Evolutionary conservation across 1,140 invertebrate species (phyloP).

Genomic region (Wasmannia auropunctata): DNA sequence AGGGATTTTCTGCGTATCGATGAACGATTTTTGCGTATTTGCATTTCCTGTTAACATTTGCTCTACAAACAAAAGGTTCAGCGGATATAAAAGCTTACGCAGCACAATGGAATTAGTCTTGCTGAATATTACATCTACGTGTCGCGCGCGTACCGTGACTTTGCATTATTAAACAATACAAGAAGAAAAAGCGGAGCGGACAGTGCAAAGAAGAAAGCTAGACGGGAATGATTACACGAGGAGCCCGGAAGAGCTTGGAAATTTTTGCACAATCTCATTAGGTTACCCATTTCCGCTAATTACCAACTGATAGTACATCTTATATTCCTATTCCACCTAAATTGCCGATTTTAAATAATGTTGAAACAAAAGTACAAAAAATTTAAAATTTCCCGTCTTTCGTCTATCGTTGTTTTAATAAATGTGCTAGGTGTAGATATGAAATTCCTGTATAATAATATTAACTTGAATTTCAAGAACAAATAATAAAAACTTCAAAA

Average conservation of each 20-base stretch:
- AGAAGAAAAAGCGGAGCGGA: not conserved
- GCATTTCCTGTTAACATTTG: constrained; percentile 20
- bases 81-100: not conserved
- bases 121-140: constrained; percentile 10
- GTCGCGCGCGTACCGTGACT: constrained; percentile 1
- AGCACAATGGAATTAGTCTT: constrained; percentile 26
- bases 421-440: not conserved
- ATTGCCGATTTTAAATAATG: not conserved
- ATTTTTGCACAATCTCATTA: not conserved
- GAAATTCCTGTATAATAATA: not conserved
- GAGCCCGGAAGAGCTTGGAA: not conserved
- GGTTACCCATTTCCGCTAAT: not conserved
- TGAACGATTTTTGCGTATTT: constrained; percentile 30
- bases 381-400: not conserved
- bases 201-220: not conserved
- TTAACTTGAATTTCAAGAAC: not conserved
- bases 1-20: constrained; percentile 6
- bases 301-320: not conserved
- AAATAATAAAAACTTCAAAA: not conserved
- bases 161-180: constrained; percentile 31
- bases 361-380: not conserved
- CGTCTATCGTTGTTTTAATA: not conserved
- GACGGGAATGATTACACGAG: not conserved
- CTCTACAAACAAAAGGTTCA: constrained; percentile 29
- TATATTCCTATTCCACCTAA: not conserved